Evolutionary conservation across 2,888 invertebrate species (phyloP), one percentile per base, ranked within the genome.

Genomic region (Idaea straminata): DNA sequence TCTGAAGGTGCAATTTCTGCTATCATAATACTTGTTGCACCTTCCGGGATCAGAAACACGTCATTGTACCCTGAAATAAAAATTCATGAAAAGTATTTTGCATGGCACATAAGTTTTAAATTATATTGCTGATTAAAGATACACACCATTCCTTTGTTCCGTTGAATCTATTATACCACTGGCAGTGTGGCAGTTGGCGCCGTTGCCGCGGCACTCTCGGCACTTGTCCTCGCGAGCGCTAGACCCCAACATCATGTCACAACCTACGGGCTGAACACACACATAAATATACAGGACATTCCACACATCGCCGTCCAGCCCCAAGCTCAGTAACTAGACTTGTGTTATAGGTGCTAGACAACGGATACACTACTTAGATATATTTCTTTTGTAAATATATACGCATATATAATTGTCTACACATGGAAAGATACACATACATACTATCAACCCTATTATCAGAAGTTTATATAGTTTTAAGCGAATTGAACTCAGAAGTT

Each of bases 181-280:
- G 63, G 96, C 93, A 0, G 98, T 98, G 79, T 96, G 95, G 84
- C 99, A 99, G 75, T 96, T 95, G 67, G 96, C 96, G 10, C 97
- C 97, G 85, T 98, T 96, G 0, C 99, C 99, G n/a, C 97, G 97
- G 83, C 99, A 99, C 77, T 96, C 95, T 59, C 98, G 94, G 83
- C 99, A 99, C 77, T 96, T 96, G 88, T 99, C 99, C 88, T 98
- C 98, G 74, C 95, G 94, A 10, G 96, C 95, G 64, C 94, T 91
- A 5, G 99, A 99, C 13, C 98, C 99, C 78, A 99, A 92, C 95
- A 98, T 96, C 95, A 96, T 96, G 88, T 99, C 99, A 85, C 99
- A 99, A 66, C 99, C 99, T 59, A 99, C 97, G 7, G 96, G 95
- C 97, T 97, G 80, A 35, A 66, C 71, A 60, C 1, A 64, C 16